phyloP scores from a whole-genome alignment of 2,888 invertebrate genomes.

The Lacanobia oleracea region DNA sequence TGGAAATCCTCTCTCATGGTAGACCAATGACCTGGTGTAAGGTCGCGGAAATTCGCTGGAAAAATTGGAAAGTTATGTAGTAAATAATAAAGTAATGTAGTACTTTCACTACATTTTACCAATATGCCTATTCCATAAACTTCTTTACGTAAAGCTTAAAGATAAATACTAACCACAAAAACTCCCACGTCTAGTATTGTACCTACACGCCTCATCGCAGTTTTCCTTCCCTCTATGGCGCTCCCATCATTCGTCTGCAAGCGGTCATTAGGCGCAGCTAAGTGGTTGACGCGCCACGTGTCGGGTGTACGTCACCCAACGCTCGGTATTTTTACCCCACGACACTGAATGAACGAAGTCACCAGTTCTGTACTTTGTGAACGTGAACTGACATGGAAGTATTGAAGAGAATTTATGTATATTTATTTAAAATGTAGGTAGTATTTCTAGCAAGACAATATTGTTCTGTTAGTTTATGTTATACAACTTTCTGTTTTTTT shows the following conservation, averaged over 20 bases:
- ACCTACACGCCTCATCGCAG: not conserved
- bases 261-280: constrained; percentile 63
- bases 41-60: too few species aligned
- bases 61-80: too few species aligned
- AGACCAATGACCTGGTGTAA: too few species aligned
- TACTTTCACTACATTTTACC: not conserved
- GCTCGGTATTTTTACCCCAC: constrained; percentile 49
- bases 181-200: not conserved
- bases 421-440: not conserved
- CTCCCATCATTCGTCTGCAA: constrained; percentile 60
- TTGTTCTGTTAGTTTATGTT: not conserved
- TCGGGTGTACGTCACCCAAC: constrained; percentile 30
- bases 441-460: not conserved
- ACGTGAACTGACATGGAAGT: not conserved
- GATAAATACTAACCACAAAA: not conserved
- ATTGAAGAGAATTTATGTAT: not conserved
- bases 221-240: constrained; percentile 45
- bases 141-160: not conserved
- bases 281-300: constrained; percentile 62
- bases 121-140: not conserved
- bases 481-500: too few species aligned
- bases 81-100: too few species aligned
- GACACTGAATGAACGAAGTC: constrained; percentile 26
- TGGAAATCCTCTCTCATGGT: too few species aligned
- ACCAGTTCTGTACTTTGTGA: constrained; percentile 7